Evolutionary conservation across 2,113 vertebrate species (phyloP), one percentile per base, ranked within the genome.

Genomic region (Bufo gargarizans): DNA sequence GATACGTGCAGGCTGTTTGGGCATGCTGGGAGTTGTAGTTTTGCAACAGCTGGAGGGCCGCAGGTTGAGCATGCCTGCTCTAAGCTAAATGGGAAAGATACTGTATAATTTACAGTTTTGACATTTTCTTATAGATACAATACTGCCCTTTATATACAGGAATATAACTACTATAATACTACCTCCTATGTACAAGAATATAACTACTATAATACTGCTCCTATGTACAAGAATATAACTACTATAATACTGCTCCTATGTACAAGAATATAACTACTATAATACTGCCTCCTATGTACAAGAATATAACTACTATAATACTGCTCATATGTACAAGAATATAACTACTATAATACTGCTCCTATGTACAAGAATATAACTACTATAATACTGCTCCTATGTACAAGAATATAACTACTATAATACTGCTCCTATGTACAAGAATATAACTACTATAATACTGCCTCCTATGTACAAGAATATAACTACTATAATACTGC

Each of bases 361-460:
- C 67, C 67, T 71, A 71, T 71, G 12, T 71, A 71, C 67, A 71
- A 43, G 67, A 71, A 71, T 71, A 71, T 71, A 65, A 71, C 67
- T 71, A 43, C 67, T 65, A 71, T 43, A 71, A 71, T 71, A 71
- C 67, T 71, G 67, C 33, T 6, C 61, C 61, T 65, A 65, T 65
- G 6, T 65, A 65, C 61, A 65, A n/a, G 61, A 20, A 65, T 65
- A 65, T 65, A 19, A 65, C 61, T 65, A 65, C 61, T 65, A 65
- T 19, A 65, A 65, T 65, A 65, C 61, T n/a, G 61, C 61, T 17
- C 61, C 61, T 63, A 63, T 63, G 9, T 19, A 63, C 61, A 63
- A 63, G 61, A 20, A 65, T 65, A 65, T 65, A 19, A 65, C 61
- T 65, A 65, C 61, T 65, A 65, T 19, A 65, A 65, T 65, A 65